Conservation (phyloP, 2,888 invertebrate species). For the Apantesis nais region DNA sequence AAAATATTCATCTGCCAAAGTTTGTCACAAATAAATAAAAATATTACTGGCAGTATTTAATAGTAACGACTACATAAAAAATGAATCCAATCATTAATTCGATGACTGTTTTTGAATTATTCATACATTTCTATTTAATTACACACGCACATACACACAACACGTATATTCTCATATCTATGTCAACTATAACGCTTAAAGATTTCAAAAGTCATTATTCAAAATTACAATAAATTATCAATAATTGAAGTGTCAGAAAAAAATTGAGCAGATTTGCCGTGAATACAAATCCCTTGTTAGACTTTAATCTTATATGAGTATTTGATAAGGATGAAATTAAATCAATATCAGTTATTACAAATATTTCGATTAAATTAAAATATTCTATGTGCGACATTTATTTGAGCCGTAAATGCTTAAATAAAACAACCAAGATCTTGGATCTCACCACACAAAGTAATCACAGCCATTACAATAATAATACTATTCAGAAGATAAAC, state of each 20-base stretch:
- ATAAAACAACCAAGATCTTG: constrained; percentile 65
- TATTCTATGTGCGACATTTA: constrained; percentile 32
- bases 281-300: constrained; percentile 58
- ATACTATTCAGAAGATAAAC: constrained; percentile 40
- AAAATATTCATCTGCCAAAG: background rate
- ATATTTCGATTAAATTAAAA: constrained; percentile 29
- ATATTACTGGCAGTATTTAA: background rate
- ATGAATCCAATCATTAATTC: constrained; percentile 37
- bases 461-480: constrained; percentile 81
- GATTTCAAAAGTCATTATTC: constrained; percentile 51
- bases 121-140: constrained; percentile 15
- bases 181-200: constrained; percentile 50
- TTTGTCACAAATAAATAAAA: no score
- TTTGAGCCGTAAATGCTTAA: constrained; percentile 54
- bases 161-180: constrained; percentile 46
- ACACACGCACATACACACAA: constrained; percentile 49
- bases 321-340: constrained; percentile 40
- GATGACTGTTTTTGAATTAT: constrained; percentile 38
- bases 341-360: constrained; percentile 22
- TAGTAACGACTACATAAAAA: background rate
- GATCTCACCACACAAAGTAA: constrained; percentile 74
- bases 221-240: constrained; percentile 56
- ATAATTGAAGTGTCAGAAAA: constrained; percentile 56
- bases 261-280: constrained; percentile 81
- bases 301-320: constrained; percentile 35